Evolutionary conservation across 2,888 invertebrate genomes (phyloP).

Genomic region (Epinotia ramella): DNA sequence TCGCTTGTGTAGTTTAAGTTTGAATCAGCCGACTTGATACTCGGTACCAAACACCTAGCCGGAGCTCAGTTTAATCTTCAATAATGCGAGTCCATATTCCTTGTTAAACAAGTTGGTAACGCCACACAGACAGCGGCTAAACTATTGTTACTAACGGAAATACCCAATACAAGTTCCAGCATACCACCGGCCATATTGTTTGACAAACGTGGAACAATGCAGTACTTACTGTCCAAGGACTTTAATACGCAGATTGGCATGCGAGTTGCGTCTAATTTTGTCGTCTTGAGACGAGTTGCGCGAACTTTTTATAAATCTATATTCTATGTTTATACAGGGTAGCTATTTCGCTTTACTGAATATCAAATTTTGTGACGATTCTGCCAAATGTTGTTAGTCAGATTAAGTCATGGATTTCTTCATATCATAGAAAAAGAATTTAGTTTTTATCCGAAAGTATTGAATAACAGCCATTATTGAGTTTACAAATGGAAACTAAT

Average conservation of each 20-base stretch:
- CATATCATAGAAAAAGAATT: no score
- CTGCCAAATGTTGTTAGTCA: no score
- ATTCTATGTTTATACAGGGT: background rate
- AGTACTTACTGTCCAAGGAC: constrained; percentile 20
- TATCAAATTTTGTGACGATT: no score
- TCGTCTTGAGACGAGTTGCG: background rate
- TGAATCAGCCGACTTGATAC: background rate
- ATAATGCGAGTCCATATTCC: background rate
- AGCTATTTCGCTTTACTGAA: background rate
- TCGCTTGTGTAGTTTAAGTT: background rate
- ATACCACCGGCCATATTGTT: constrained; percentile 39
- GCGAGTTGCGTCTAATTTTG: constrained; percentile 35
- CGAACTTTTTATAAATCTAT: background rate
- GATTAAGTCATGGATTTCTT: no score
- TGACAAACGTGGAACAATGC: constrained; percentile 47
- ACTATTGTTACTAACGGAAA: constrained; percentile 45
- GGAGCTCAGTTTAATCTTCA: background rate
- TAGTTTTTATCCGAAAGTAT: no score
- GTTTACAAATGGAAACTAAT: no score
- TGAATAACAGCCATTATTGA: no score
- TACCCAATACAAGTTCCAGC: constrained; percentile 43
- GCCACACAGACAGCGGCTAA: constrained; percentile 22
- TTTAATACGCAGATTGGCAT: constrained; percentile 38
- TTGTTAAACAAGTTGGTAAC: constrained; percentile 9
- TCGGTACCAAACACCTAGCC: background rate